Conservation (phyloP, 2,113 vertebrate genomes). For the Scalopus aquaticus region DNA sequence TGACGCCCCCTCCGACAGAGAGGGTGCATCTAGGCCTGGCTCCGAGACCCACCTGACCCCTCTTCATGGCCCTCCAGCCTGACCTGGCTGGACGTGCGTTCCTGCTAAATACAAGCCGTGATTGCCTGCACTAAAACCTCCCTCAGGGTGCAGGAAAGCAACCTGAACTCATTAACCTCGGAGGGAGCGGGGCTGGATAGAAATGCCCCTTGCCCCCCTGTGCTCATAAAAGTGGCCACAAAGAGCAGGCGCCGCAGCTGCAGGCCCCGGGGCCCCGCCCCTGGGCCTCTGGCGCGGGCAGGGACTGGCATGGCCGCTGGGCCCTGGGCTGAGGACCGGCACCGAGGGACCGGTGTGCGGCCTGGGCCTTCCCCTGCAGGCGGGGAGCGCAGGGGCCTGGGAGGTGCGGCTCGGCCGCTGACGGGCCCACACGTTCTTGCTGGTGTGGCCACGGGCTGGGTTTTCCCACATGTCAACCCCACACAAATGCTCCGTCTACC, state of each 20-base stretch:
- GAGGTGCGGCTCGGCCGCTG: too few species aligned
- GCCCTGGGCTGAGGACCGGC: too few species aligned
- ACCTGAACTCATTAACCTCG: slow-evolving; percentile 49
- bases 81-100: not conserved
- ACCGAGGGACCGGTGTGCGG: not conserved
- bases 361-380: not conserved
- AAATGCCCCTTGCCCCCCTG: not conserved
- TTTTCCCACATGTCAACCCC: too few species aligned
- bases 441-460: too few species aligned
- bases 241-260: rapidly evolving
- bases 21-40: not conserved
- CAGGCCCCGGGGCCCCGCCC: rapidly evolving
- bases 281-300: rapidly evolving
- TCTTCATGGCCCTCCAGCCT: not conserved
- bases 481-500: too few species aligned
- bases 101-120: not conserved
- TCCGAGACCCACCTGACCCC: rapidly evolving
- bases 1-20: not conserved
- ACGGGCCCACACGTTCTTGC: too few species aligned
- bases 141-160: slow-evolving; percentile 51
- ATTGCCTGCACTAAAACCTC: not conserved
- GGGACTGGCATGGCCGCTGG: rapidly evolving
- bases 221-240: not conserved
- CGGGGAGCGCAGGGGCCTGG: too few species aligned
- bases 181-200: not conserved